Evolutionary conservation across 2,113 vertebrate genomes (phyloP).

Genomic region (Chlamydotis undulata): DNA sequence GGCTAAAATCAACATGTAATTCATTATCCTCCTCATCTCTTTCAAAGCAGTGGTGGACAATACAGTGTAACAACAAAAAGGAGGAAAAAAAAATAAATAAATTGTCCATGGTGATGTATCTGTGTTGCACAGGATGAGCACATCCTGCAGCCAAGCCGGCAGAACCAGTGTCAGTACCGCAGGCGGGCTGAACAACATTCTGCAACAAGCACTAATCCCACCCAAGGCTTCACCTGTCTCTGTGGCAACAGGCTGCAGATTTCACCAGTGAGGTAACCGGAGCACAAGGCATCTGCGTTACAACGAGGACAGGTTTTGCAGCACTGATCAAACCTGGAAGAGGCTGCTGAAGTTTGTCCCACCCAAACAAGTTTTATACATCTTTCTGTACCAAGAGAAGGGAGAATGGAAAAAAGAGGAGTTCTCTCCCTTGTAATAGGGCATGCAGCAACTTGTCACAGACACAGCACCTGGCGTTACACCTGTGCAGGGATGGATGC

Average conservation of each 20-base stretch:
- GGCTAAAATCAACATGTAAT: neutral
- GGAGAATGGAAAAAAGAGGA: neutral
- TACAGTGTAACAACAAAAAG: neutral
- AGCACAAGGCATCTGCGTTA: neutral
- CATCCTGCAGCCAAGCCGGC: neutral
- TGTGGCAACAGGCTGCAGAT: neutral
- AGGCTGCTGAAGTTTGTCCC: neutral
- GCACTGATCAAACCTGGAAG: neutral
- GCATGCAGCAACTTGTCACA: neutral
- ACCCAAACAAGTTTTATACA: neutral
- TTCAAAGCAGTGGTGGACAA: neutral
- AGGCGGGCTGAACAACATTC: neutral
- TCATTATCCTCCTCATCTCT: neutral
- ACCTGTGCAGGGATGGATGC: neutral
- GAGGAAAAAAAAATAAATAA: neutral
- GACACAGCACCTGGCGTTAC: neutral
- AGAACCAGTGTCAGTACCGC: neutral
- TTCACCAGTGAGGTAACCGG: fast-evolving
- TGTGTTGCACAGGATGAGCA: neutral
- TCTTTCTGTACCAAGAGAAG: neutral
- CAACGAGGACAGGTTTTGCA: neutral
- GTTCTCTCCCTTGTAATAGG: neutral
- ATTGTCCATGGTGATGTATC: neutral
- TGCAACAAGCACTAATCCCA: neutral
- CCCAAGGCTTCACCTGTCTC: neutral